phyloP scores from a whole-genome alignment of 2,797 vertebrate species.

The Odontamblyopus rebecca region DNA sequence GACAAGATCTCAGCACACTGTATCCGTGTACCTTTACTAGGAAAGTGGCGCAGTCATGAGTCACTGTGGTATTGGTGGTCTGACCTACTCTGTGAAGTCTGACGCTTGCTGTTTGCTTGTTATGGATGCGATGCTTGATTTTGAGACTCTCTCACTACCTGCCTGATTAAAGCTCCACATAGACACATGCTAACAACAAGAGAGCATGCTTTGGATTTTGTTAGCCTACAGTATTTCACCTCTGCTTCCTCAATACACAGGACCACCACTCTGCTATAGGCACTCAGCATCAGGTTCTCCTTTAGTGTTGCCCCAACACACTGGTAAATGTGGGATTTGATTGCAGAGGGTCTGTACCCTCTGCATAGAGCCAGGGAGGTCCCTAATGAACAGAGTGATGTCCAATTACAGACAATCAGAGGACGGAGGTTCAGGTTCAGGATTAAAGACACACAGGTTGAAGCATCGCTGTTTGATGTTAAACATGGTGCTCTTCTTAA shows the following conservation, averaged over 20 bases:
- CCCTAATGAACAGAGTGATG: conserved; percentile 66
- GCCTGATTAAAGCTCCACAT: conserved; percentile 80
- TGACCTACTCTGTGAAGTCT: conserved; percentile 71
- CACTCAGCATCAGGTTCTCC: conserved; percentile 43
- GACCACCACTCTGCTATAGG: conserved; percentile 6
- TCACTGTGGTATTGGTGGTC: conserved; percentile 63
- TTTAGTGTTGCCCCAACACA: conserved; percentile 47
- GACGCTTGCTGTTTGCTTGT: conserved; percentile 61
- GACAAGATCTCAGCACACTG: no score
- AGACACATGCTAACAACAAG: conserved; percentile 54
- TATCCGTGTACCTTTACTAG: conserved; percentile 31
- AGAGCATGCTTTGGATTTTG: conserved; percentile 46
- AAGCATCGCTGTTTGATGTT: conserved; percentile 39
- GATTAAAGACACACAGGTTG: conserved; percentile 36
- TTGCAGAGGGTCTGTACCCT: conserved; percentile 44
- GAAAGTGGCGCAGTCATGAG: conserved; percentile 73
- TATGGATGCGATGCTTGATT: conserved; percentile 79
- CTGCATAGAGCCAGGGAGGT: conserved; percentile 64
- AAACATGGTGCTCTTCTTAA: conserved; percentile 7
- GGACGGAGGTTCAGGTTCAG: conserved; percentile 33
- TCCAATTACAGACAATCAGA: conserved; percentile 63
- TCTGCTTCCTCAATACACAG: conserved; percentile 41
- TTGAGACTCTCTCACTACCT: conserved; percentile 47
- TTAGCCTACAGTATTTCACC: conserved; percentile 75
- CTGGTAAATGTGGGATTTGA: conserved; percentile 58